Evolutionary conservation across 2,888 invertebrate species (phyloP).

Genomic region (Catonia carolina): DNA sequence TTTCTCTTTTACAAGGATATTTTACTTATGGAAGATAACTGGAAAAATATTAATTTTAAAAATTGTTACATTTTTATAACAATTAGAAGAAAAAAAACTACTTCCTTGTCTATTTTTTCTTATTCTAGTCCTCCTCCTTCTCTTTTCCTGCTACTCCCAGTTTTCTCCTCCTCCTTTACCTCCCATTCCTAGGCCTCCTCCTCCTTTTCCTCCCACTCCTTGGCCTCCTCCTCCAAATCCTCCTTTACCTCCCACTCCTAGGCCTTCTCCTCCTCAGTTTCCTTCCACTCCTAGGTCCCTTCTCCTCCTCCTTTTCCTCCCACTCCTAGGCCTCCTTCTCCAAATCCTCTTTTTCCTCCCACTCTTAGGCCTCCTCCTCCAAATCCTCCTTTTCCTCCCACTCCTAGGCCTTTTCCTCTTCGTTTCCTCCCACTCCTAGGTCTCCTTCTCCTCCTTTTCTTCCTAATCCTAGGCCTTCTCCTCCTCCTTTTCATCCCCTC

Average conservation of each 20-base stretch:
- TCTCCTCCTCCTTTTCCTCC: neutral
- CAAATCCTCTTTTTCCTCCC: neutral
- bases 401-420: neutral
- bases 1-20: no score
- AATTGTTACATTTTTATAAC: no score
- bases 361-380: neutral
- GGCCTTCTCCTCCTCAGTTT: constrained; percentile 1
- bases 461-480: neutral
- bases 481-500: neutral
- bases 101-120: neutral
- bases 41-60: no score
- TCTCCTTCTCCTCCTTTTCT: neutral
- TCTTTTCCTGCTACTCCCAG: neutral
- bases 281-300: no score
- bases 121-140: neutral
- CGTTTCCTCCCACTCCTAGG: neutral
- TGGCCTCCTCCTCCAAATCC: neutral
- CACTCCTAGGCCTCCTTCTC: neutral
- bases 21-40: no score
- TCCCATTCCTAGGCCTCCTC: no score
- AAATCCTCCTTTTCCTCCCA: neutral
- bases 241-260: neutral
- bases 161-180: no score
- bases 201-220: no score
- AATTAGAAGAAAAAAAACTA: no score